phyloP scores from a whole-genome alignment of 1,140 invertebrate genomes.

The Trypoxylus dichotomus region DNA sequence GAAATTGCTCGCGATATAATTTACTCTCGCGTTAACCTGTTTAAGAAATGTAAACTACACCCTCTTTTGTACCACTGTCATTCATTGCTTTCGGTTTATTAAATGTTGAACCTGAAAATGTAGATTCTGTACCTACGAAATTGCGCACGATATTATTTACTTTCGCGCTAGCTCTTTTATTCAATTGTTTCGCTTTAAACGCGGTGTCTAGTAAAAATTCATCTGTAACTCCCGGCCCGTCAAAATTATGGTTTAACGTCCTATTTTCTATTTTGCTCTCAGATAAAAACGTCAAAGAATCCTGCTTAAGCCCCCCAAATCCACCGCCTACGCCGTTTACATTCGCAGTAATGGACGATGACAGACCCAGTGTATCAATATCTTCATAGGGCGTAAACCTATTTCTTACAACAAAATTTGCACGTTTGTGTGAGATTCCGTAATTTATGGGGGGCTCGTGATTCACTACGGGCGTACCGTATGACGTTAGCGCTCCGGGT shows the following conservation, averaged over 20 bases:
- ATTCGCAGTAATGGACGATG: neutral
- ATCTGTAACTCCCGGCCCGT: constrained; percentile 26
- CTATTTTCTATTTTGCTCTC: neutral
- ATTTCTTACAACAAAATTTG: neutral
- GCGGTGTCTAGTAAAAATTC: neutral
- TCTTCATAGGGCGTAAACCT: neutral
- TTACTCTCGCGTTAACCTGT: too few relatives aligned
- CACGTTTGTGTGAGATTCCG: neutral
- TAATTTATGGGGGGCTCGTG: constrained; percentile 8
- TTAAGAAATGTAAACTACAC: too few relatives aligned
- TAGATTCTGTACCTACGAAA: too few relatives aligned
- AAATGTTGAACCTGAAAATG: too few relatives aligned
- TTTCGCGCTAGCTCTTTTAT: neutral
- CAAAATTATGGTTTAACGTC: constrained; percentile 29
- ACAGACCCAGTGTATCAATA: neutral
- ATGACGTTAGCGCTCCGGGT: constrained; percentile 28
- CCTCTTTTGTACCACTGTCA: too few relatives aligned
- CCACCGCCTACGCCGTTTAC: neutral
- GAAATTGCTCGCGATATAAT: too few relatives aligned
- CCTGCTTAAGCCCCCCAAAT: neutral
- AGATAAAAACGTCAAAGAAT: neutral
- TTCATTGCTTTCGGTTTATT: too few relatives aligned
- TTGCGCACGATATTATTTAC: neutral
- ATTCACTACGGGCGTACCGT: constrained; percentile 23
- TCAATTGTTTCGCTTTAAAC: neutral